These are phyloP conservation scores for Indicator maculatus DNA, from an alignment of 2,113 vertebrate genomes.

Conservation along the genomic window DNA sequence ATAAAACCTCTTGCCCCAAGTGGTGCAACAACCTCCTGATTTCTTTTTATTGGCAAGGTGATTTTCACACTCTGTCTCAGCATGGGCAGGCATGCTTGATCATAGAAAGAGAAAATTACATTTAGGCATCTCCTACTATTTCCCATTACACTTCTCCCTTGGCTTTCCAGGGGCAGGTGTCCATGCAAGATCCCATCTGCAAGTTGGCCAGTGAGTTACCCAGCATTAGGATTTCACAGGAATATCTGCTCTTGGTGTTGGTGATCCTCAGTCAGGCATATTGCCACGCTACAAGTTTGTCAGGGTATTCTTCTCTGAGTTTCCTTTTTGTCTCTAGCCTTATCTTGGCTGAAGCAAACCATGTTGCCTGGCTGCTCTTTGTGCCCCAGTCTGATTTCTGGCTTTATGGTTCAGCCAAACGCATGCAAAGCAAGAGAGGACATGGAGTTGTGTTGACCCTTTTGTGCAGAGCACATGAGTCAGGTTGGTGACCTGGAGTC, in stretches of 20 bases:
- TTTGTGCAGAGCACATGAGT: fast-evolving
- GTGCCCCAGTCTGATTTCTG: neutral
- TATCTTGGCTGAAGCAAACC: neutral
- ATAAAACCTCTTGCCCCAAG: conserved; percentile 19
- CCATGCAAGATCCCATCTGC: neutral
- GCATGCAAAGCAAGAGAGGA: fast-evolving
- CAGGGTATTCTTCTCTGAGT: conserved; percentile 41
- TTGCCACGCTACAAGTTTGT: neutral
- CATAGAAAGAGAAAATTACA: conserved; percentile 42
- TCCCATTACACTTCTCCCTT: neutral
- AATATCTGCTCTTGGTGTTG: neutral
- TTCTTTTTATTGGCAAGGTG: conserved; percentile 3
- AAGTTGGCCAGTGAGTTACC: neutral
- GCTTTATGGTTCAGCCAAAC: neutral
- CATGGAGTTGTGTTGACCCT: neutral
- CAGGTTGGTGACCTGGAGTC: neutral
- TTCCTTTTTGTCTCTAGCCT: neutral
- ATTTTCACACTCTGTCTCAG: conserved; percentile 24
- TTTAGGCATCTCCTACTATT: conserved; percentile 6
- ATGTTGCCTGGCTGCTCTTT: neutral
- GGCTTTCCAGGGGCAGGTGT: conserved; percentile 16
- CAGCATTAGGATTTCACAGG: conserved; percentile 11
- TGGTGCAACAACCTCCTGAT: neutral
- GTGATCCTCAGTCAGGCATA: conserved; percentile 13
- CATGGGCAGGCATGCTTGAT: neutral